Conservation (phyloP, 2,797 vertebrate genomes). For the Eidolon dupreanum region DNA sequence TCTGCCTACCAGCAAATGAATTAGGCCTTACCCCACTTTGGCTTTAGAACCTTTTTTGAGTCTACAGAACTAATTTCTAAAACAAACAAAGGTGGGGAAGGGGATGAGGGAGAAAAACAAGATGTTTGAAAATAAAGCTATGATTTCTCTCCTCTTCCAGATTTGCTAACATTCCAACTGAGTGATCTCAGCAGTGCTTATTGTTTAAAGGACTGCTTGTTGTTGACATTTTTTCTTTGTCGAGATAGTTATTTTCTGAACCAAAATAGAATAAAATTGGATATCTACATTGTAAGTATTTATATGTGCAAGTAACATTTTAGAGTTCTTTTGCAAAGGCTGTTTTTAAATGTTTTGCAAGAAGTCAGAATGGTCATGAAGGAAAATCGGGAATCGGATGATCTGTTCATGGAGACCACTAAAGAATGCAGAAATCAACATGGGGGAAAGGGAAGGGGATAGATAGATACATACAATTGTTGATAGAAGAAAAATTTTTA, state of each 20-base stretch:
- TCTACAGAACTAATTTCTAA: not conserved
- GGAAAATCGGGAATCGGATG: not conserved
- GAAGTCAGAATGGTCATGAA: not conserved
- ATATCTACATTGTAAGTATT: conserved; percentile 40
- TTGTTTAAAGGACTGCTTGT: conserved; percentile 32
- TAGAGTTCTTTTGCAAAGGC: conserved; percentile 36
- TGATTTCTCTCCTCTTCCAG: not conserved
- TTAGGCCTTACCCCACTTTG: not conserved
- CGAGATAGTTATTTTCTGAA: conserved; percentile 65
- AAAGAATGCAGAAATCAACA: not conserved
- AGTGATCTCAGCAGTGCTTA: conserved; percentile 30
- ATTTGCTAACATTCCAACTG: conserved; percentile 29
- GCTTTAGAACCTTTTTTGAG: not conserved
- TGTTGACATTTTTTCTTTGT: conserved; percentile 62
- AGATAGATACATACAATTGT: no score
- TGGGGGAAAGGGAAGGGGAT: no score
- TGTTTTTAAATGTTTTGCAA: conserved; percentile 47
- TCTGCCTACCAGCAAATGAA: not conserved
- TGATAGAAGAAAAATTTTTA: not conserved
- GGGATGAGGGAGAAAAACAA: not conserved
- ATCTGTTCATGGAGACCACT: not conserved
- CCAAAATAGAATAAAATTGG: conserved; percentile 64
- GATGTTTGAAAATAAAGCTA: not conserved
- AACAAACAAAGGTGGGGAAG: not conserved
- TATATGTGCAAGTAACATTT: conserved; percentile 42